Evolutionary conservation across 2,797 vertebrate species (phyloP).

Genomic region (Malurus leucopterus): DNA sequence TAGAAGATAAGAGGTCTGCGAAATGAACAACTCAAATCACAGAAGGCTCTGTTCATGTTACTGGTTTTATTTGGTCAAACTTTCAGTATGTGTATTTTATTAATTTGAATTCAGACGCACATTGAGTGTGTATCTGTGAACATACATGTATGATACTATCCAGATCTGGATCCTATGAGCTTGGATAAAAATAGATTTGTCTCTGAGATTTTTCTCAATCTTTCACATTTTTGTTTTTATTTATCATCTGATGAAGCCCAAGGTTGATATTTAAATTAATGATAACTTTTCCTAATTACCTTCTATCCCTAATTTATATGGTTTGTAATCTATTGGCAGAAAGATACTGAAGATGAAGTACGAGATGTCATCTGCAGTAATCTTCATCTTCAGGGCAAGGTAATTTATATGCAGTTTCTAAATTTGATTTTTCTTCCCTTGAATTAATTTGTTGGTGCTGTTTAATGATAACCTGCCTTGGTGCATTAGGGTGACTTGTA

Average conservation of each 20-base stretch:
- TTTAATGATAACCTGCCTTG: background rate
- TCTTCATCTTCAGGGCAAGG: constrained; percentile 93
- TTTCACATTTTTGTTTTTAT: background rate
- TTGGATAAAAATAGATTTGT: background rate
- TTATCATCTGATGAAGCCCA: background rate
- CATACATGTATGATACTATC: background rate
- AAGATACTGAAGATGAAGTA: constrained; percentile 96
- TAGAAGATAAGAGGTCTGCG: background rate
- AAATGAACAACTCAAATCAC: background rate
- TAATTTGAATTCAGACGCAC: background rate
- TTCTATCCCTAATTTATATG: background rate
- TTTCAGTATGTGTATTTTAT: background rate
- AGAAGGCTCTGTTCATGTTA: background rate
- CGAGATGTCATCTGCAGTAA: constrained; percentile 87
- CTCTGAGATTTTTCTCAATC: background rate
- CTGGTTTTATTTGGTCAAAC: background rate
- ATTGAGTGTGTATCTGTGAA: background rate
- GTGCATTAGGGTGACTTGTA: background rate
- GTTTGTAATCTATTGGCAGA: constrained; percentile 75
- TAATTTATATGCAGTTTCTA: constrained; percentile 57
- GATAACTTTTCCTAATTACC: background rate
- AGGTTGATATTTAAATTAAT: background rate
- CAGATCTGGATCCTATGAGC: background rate
- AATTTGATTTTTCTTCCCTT: background rate
- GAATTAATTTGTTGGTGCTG: rapidly evolving